phyloP scores from a whole-genome alignment of 2,888 invertebrate genomes.

The Pachliopta kotzebuea region DNA sequence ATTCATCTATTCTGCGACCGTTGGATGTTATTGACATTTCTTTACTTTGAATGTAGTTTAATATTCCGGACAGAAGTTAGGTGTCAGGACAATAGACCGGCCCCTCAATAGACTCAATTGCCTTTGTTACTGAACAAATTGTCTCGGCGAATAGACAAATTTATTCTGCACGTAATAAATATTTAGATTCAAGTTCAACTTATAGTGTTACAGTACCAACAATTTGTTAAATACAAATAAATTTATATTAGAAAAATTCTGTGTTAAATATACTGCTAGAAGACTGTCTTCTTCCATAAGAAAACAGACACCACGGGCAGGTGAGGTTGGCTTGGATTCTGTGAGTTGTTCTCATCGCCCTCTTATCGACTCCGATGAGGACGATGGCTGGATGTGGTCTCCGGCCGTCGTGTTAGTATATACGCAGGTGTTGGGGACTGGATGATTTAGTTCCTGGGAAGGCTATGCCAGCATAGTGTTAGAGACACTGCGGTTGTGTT shows the following conservation, averaged over 20 bases:
- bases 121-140: conserved; percentile 18
- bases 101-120: conserved; percentile 12
- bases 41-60: conserved; percentile 6
- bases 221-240: background rate
- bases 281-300: too few species aligned
- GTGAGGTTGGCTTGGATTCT: too few species aligned
- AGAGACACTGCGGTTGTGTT: too few species aligned
- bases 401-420: too few species aligned
- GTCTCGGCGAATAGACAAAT: conserved; percentile 16
- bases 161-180: conserved; percentile 12
- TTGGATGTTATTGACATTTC: background rate
- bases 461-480: too few species aligned
- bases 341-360: too few species aligned
- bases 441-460: too few species aligned
- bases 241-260: background rate
- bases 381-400: too few species aligned
- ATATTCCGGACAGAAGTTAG: conserved; percentile 21
- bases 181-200: conserved; percentile 3
- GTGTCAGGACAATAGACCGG: conserved; percentile 13
- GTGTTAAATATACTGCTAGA: background rate
- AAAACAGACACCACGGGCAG: too few species aligned
- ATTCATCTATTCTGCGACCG: background rate
- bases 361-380: too few species aligned
- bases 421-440: too few species aligned
- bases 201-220: background rate